Evolutionary conservation across 1,140 invertebrate genomes (phyloP), one percentile per base, ranked within the genome.

Genomic region (Conus ventricosus): DNA sequence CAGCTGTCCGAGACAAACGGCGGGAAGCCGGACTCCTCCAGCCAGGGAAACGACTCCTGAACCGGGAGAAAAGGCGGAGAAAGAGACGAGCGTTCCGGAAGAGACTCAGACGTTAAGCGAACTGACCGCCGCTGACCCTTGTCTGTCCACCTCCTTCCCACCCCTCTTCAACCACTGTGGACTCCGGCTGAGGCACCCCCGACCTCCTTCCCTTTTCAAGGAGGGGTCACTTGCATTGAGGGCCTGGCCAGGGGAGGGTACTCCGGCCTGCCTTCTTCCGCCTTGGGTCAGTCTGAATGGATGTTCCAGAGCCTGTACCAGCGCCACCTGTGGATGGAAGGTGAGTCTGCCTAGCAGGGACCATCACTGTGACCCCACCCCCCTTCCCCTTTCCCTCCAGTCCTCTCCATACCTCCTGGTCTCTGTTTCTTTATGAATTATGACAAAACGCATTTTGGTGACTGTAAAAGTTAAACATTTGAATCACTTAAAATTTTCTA

Each of bases 261-360:
- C 63, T 86, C 63, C 63, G 23, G 57, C 15, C 57, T 67, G 15
- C 53, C 55, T 27, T 71, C 55, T 60, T 11, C n/a, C 25, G 57
- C 13, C 6, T 71, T 71, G 10, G 85, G 75, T 7, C 53, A 55
- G 20, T n/a, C 85, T 0, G 85, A 51, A 10, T 87, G 85, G 85
- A 75, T 87, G 67, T 87, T 76, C 67, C 85, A 87, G 85, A 76
- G 27, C 23, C 10, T 87, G 23, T 87, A 87, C 54, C 85, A 87
- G 17, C 71, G 85, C 39, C 85, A 87, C n/a, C 55, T 87, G n/a
- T 55, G 71, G 71, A 8, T 87, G 8, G 85, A 87, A 78, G 85
- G 85, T 87, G 76, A 55, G 57, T 84, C 13, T 15, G 7, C 39
- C 39, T 39, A 39, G 39, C 39, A 39, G 39, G 3, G 39, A 39